Conservation (phyloP, 2,888 invertebrate species). For the Copidosoma aretas region DNA sequence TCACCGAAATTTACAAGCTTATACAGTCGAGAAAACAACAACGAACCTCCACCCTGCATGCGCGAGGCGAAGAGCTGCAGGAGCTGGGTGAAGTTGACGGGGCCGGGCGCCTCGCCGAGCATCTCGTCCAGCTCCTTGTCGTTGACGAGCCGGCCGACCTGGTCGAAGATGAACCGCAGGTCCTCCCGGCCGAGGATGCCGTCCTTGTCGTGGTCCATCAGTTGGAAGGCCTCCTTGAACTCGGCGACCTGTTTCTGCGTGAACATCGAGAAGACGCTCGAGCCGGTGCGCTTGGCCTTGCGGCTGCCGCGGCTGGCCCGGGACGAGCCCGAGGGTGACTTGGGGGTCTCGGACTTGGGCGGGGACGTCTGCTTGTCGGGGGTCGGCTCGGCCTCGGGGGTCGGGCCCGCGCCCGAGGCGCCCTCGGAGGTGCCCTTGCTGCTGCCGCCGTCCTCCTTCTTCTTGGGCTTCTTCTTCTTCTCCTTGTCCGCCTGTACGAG, state of each 20-base stretch:
- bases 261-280: slow-evolving; percentile 97
- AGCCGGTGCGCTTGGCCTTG: slow-evolving; percentile 85
- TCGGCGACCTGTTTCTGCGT: slow-evolving; percentile 94
- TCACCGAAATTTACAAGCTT: no score
- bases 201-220: slow-evolving; percentile 96
- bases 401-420: slow-evolving; percentile 62
- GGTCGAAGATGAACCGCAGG: slow-evolving; percentile 89
- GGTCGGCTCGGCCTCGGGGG: slow-evolving; percentile 73
- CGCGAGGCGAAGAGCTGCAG: slow-evolving; percentile 90
- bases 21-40: no score
- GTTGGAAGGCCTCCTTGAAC: slow-evolving; percentile 95
- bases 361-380: slow-evolving; percentile 66
- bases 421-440: not conserved
- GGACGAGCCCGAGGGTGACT: slow-evolving; percentile 65
- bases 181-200: slow-evolving; percentile 89
- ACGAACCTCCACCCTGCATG: slow-evolving; percentile 82
- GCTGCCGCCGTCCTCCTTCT: slow-evolving; percentile 70
- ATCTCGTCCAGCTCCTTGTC: slow-evolving; percentile 92
- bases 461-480: slow-evolving; percentile 78
- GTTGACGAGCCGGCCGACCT: slow-evolving; percentile 85
- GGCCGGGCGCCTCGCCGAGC: slow-evolving; percentile 86
- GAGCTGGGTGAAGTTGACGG: slow-evolving; percentile 95
- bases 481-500: slow-evolving; percentile 84
- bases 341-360: slow-evolving; percentile 56
- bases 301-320: slow-evolving; percentile 83